phyloP scores from a whole-genome alignment of 2,888 invertebrate genomes.

The Eupithecia insigniata region DNA sequence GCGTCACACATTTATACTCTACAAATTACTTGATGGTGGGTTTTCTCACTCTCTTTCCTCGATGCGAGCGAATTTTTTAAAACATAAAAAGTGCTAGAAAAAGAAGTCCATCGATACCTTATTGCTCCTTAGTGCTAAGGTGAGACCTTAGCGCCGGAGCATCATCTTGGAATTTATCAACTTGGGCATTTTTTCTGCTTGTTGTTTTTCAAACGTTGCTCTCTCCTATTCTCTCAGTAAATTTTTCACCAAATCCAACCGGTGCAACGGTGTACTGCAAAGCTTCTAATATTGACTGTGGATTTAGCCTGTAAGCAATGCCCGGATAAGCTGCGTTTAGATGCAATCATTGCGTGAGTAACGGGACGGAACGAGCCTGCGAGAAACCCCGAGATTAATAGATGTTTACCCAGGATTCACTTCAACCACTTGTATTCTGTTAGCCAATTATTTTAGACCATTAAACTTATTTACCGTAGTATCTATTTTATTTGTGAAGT shows the following conservation, averaged over 20 bases:
- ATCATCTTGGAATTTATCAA: neutral
- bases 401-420: slow-evolving; percentile 38
- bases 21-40: no score
- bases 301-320: slow-evolving; percentile 35
- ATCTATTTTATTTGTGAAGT: slow-evolving; percentile 6
- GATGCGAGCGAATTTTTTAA: no score
- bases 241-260: neutral
- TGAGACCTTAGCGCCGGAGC: neutral
- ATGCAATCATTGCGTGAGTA: slow-evolving; percentile 41
- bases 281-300: slow-evolving; percentile 23
- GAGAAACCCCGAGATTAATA: slow-evolving; percentile 36
- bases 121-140: no score
- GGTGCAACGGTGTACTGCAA: slow-evolving; percentile 15
- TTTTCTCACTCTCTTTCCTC: no score
- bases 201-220: neutral
- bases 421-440: slow-evolving; percentile 28
- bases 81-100: no score
- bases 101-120: no score
- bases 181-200: neutral
- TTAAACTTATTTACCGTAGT: slow-evolving; percentile 9
- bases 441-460: slow-evolving; percentile 34
- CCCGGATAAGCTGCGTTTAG: slow-evolving; percentile 38
- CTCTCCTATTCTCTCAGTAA: neutral
- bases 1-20: no score
- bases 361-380: slow-evolving; percentile 32